Conservation (phyloP, 1,140 invertebrate species). For the Diuraphis noxia region DNA sequence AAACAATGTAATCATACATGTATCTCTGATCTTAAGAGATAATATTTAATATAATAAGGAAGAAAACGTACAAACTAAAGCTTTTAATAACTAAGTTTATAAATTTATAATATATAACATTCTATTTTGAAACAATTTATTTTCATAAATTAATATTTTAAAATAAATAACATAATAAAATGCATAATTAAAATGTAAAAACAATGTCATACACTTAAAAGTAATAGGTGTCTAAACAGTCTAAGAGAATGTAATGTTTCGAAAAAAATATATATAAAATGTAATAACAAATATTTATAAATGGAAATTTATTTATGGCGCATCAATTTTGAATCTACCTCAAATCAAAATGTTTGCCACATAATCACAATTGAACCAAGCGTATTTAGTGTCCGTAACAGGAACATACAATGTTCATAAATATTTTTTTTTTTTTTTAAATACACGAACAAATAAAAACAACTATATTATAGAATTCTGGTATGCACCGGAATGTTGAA, state of each 20-base stretch:
- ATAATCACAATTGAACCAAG: slow-evolving; percentile 52
- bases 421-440: background rate
- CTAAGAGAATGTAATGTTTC: slow-evolving; percentile 35
- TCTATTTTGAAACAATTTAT: slow-evolving; percentile 38
- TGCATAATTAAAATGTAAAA: slow-evolving; percentile 46
- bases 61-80: background rate
- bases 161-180: slow-evolving; percentile 51
- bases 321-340: slow-evolving; percentile 27
- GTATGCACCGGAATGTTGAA: background rate
- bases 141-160: slow-evolving; percentile 37
- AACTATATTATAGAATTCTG: slow-evolving; percentile 29
- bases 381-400: slow-evolving; percentile 37
- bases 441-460: background rate
- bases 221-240: slow-evolving; percentile 35
- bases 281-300: slow-evolving; percentile 49
- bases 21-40: background rate
- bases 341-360: slow-evolving; percentile 45
- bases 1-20: background rate
- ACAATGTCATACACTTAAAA: slow-evolving; percentile 40
- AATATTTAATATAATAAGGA: background rate
- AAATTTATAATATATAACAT: slow-evolving; percentile 19
- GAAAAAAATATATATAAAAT: slow-evolving; percentile 21
- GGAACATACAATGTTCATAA: slow-evolving; percentile 32
- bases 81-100: slow-evolving; percentile 22
- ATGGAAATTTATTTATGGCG: slow-evolving; percentile 44